Percentiles rank a stretch among this genome's conserved stretches.
These are phyloP conservation scores for Thunnus thynnus DNA, from an alignment of 2,113 vertebrate species.

Conservation along the genomic window DNA sequence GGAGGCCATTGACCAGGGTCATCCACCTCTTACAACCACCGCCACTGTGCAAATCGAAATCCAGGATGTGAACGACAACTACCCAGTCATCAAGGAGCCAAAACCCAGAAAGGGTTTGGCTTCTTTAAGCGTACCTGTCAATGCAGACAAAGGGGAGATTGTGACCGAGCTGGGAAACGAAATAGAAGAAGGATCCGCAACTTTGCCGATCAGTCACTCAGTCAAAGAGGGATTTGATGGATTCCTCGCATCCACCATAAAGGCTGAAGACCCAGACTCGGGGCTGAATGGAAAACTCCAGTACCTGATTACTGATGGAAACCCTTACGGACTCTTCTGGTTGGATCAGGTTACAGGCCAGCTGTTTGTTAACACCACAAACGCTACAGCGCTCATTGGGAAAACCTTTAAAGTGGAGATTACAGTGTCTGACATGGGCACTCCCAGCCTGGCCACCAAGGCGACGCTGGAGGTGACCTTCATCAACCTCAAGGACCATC, in stretches of 20 bases:
- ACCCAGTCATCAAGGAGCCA: constrained; percentile 87
- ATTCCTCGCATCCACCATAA: constrained; percentile 83
- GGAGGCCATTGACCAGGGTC: constrained; percentile 88
- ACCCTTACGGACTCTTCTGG: constrained; percentile 82
- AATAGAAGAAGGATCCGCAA: constrained; percentile 29
- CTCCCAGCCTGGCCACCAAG: constrained; percentile 79
- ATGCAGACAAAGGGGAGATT: constrained; percentile 85
- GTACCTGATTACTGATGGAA: constrained; percentile 83
- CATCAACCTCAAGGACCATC: constrained; percentile 86
- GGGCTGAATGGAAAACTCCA: constrained; percentile 87
- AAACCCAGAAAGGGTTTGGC: constrained; percentile 84
- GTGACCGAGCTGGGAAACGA: constrained; percentile 77
- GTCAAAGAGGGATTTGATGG: constrained; percentile 57
- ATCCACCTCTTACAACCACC: constrained; percentile 87
- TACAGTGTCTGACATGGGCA: constrained; percentile 87
- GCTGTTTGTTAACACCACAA: constrained; percentile 90
- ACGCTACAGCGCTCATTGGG: constrained; percentile 89
- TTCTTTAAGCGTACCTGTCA: constrained; percentile 87
- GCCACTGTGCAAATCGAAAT: constrained; percentile 86
- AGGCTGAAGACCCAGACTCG: constrained; percentile 89
- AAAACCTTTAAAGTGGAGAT: constrained; percentile 85
- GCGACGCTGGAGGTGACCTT: constrained; percentile 87
- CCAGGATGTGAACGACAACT: constrained; percentile 91
- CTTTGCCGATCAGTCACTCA: constrained; percentile 33
- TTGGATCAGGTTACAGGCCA: constrained; percentile 87